phyloP scores from a whole-genome alignment of 1,140 invertebrate species.

The Atta cephalotes region DNA sequence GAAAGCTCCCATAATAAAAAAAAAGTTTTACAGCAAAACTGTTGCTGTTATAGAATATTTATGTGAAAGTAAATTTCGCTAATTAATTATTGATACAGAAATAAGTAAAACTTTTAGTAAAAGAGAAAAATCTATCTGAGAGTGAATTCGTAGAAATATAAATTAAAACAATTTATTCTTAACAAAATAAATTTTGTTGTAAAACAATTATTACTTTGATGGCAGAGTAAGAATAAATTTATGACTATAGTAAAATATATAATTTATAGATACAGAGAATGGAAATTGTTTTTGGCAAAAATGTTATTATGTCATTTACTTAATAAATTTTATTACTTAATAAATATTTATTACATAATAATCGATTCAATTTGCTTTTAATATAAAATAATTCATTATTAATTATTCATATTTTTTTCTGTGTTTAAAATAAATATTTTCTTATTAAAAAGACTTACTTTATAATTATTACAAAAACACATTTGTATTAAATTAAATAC shows the following conservation, averaged over 20 bases:
- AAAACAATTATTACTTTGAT: not conserved
- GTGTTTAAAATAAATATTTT: not conserved
- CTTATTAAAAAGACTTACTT: not conserved
- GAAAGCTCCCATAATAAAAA: not conserved
- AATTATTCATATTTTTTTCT: not conserved
- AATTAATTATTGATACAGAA: conserved; percentile 3
- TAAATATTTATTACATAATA: not conserved
- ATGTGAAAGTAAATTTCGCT: not conserved
- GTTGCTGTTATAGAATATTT: not conserved
- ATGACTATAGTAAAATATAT: not conserved
- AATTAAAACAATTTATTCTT: conserved; percentile 7
- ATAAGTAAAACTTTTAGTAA: not conserved
- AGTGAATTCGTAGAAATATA: not conserved
- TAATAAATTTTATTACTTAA: too few relatives aligned
- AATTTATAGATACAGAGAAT: not conserved
- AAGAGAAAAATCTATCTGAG: not conserved
- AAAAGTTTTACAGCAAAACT: not conserved
- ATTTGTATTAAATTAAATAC: not conserved
- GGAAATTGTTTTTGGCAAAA: not conserved
- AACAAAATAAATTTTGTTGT: not conserved
- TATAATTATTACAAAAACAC: not conserved
- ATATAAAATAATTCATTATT: not conserved
- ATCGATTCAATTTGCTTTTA: not conserved
- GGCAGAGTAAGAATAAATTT: not conserved
- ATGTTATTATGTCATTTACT: not conserved